phyloP scores from a whole-genome alignment of 2,113 vertebrate species.

The Coregonus clupeaformis region DNA sequence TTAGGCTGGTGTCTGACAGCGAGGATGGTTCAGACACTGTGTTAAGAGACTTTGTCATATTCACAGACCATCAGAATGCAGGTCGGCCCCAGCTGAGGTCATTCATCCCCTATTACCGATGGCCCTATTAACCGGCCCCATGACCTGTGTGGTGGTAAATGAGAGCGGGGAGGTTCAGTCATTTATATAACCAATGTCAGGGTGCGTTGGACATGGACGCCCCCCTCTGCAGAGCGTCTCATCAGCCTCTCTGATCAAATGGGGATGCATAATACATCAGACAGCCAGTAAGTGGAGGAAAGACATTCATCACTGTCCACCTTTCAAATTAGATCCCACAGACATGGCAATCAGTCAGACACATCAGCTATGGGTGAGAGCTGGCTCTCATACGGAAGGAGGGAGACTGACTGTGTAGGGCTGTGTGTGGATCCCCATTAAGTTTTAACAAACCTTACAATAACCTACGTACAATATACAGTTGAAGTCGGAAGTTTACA shows the following conservation, averaged over 20 bases:
- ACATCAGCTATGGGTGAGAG: constrained; percentile 63
- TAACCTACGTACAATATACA: constrained; percentile 36
- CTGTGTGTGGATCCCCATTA: constrained; percentile 23
- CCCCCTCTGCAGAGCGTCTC: constrained; percentile 52
- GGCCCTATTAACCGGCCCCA: constrained; percentile 64
- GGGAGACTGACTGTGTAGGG: background rate
- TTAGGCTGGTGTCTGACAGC: constrained; percentile 69
- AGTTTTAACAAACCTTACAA: constrained; percentile 53
- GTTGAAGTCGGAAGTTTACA: no score
- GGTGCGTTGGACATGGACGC: constrained; percentile 68
- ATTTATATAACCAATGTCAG: constrained; percentile 75
- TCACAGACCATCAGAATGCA: constrained; percentile 64
- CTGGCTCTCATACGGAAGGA: constrained; percentile 39
- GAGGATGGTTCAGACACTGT: constrained; percentile 58
- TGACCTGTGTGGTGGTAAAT: constrained; percentile 66
- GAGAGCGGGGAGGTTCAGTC: constrained; percentile 65
- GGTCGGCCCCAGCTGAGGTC: constrained; percentile 65
- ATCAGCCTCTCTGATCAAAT: constrained; percentile 70
- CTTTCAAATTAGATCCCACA: constrained; percentile 77
- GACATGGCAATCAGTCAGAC: constrained; percentile 75
- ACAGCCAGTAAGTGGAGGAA: constrained; percentile 68
- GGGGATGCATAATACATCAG: constrained; percentile 80
- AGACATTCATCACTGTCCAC: constrained; percentile 83
- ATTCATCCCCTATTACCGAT: constrained; percentile 74
- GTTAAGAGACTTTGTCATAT: constrained; percentile 75